Conservation (phyloP, 2,888 invertebrate genomes). For the Furcula furcula region DNA sequence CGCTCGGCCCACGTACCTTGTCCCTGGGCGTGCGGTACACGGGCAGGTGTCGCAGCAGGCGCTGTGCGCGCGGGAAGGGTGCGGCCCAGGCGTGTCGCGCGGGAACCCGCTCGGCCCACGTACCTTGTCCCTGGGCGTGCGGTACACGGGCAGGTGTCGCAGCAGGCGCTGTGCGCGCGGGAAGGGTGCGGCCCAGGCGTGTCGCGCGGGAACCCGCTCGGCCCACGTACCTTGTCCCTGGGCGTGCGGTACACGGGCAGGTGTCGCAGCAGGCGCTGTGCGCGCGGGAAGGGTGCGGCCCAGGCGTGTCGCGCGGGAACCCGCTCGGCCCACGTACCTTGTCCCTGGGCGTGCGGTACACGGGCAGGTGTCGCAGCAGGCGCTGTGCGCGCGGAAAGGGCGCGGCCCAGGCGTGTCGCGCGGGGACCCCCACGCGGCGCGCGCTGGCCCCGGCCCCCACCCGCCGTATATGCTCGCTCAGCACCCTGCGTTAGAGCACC, state of each 20-base stretch:
- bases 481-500: conserved; percentile 80
- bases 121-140: no score
- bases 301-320: conserved; percentile 53
- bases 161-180: no score
- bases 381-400: conserved; percentile 98
- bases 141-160: no score
- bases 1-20: no score
- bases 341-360: conserved; percentile 94
- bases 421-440: conserved; percentile 90
- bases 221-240: conserved; percentile 77
- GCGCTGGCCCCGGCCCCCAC: conserved; percentile 86
- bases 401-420: conserved; percentile 88
- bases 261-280: conserved; percentile 93
- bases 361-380: conserved; percentile 92
- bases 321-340: conserved; percentile 26
- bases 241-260: conserved; percentile 96
- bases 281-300: conserved; percentile 98
- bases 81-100: no score
- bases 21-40: no score
- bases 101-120: no score
- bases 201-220: no score
- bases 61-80: no score
- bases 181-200: no score
- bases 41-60: no score
- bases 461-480: conserved; percentile 94